phyloP scores from a whole-genome alignment of 2,888 invertebrate genomes.

The Pediacus dermestoides region DNA sequence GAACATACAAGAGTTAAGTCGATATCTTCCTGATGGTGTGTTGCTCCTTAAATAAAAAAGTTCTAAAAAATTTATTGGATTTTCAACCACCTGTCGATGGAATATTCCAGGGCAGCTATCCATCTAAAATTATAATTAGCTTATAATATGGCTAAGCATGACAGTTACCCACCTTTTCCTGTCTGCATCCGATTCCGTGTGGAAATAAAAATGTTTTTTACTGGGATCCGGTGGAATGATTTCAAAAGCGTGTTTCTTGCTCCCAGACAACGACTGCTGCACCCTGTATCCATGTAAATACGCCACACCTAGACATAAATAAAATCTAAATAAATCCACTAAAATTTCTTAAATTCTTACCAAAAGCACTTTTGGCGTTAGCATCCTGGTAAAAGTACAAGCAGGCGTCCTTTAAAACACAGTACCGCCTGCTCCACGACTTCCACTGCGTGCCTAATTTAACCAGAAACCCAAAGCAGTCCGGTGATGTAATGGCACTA shows the following conservation, averaged over 20 bases:
- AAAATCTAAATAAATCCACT: slow-evolving; percentile 1
- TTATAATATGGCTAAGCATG: slow-evolving; percentile 1
- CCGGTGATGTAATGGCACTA: slow-evolving; percentile 73
- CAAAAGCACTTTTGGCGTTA: slow-evolving; percentile 82
- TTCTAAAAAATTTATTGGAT: no score
- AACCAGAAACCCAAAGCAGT: slow-evolving; percentile 89
- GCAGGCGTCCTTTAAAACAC: slow-evolving; percentile 92
- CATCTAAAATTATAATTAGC: no score
- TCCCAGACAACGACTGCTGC: slow-evolving; percentile 78
- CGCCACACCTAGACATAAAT: slow-evolving; percentile 68
- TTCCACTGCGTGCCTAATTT: slow-evolving; percentile 84
- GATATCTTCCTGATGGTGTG: no score
- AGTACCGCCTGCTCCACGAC: slow-evolving; percentile 88
- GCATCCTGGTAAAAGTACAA: slow-evolving; percentile 90
- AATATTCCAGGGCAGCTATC: slow-evolving; percentile 91
- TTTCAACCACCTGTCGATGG: slow-evolving; percentile 90
- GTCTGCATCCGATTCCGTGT: slow-evolving; percentile 92
- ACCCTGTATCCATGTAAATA: slow-evolving; percentile 93
- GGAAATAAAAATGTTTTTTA: slow-evolving; percentile 86
- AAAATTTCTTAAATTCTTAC: slow-evolving; percentile 50
- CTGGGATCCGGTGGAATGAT: slow-evolving; percentile 83
- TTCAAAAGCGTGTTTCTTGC: slow-evolving; percentile 88
- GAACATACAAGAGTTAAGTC: no score
- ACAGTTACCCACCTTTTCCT: slow-evolving; percentile 76
- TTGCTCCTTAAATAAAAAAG: no score